These are phyloP conservation scores for Todus mexicanus DNA, from an alignment of 2,797 vertebrate genomes.

Conservation along the genomic window DNA sequence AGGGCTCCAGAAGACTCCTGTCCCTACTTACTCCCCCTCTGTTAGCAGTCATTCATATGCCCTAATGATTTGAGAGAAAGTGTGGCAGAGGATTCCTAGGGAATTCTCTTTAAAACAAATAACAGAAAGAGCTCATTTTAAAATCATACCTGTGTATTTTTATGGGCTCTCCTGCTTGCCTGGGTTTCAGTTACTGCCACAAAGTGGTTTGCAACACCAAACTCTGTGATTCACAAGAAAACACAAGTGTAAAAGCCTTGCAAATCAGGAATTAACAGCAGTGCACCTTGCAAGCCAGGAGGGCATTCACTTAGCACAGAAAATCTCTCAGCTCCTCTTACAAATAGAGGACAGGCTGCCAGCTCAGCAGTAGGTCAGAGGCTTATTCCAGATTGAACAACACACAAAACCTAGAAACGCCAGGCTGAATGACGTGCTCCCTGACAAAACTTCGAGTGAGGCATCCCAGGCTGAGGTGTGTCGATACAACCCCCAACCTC, in stretches of 20 bases:
- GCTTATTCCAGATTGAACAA: neutral
- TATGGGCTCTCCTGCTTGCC: neutral
- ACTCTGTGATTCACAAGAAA: neutral
- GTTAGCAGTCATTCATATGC: neutral
- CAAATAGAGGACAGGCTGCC: neutral
- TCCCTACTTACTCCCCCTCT: neutral
- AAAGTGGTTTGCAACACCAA: neutral
- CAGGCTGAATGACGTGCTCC: neutral
- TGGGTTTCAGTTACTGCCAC: neutral
- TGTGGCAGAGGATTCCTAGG: rapidly evolving
- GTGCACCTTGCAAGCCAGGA: neutral
- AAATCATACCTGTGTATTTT: neutral
- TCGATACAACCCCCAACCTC: neutral
- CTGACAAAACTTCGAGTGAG: rapidly evolving
- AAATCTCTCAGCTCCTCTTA: neutral
- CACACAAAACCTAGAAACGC: neutral
- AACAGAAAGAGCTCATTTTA: neutral
- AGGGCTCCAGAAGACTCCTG: neutral
- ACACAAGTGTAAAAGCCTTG: neutral
- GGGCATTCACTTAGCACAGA: neutral
- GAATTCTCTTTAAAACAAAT: neutral
- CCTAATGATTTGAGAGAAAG: neutral
- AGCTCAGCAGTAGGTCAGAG: neutral
- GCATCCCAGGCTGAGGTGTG: neutral
- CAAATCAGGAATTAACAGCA: neutral